phyloP scores from a whole-genome alignment of 2,888 invertebrate genomes.

The Aspidiotus destructor region DNA sequence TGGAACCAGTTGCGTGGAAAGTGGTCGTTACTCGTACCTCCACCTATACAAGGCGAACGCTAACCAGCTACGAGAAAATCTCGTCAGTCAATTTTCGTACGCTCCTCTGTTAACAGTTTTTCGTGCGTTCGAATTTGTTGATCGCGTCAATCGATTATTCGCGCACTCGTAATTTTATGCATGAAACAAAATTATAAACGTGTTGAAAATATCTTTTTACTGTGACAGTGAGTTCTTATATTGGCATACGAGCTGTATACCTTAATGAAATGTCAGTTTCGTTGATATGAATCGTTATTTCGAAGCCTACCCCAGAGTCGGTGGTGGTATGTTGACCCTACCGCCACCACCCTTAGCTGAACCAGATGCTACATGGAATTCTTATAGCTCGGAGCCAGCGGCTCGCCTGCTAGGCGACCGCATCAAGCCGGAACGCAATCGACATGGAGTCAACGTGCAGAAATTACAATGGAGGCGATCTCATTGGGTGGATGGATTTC shows the following conservation, averaged over 20 bases:
- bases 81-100: slow-evolving; percentile 10
- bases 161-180: too few species aligned
- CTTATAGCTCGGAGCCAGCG: slow-evolving; percentile 39
- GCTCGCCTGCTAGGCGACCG: slow-evolving; percentile 54
- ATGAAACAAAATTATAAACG: too few species aligned
- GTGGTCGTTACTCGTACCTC: slow-evolving; percentile 15
- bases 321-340: slow-evolving; percentile 37
- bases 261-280: too few species aligned
- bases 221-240: too few species aligned
- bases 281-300: slow-evolving; percentile 38
- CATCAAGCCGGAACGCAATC: slow-evolving; percentile 55
- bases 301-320: slow-evolving; percentile 38
- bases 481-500: slow-evolving; percentile 41
- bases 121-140: slow-evolving; percentile 1
- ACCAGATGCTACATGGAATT: slow-evolving; percentile 39
- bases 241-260: too few species aligned
- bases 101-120: slow-evolving; percentile 12
- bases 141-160: slow-evolving; percentile 6
- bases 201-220: too few species aligned
- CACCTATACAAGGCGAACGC: neutral
- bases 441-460: slow-evolving; percentile 45
- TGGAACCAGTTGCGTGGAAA: slow-evolving; percentile 24
- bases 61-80: slow-evolving; percentile 7
- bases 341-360: slow-evolving; percentile 39
- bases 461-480: slow-evolving; percentile 41